Base-by-base conservation (phyloP, 53 echinoderm and acorn worm species). In the Arbacia lixula region DNA sequence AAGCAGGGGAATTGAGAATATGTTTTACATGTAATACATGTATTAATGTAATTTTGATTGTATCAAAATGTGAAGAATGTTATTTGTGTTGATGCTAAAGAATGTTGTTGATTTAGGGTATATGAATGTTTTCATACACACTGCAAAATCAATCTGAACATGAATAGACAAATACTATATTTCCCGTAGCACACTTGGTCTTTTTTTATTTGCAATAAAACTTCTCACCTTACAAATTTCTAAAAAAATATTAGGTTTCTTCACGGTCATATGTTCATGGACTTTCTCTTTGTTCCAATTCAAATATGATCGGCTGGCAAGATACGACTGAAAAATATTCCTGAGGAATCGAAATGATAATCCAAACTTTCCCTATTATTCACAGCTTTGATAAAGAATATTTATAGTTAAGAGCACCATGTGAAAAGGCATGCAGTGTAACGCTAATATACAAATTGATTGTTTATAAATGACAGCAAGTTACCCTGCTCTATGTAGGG, bases 101-200 rank as follows among this genome's bases (percentile, higher is more conserved):
- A n/a, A n/a, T n/a, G n/a, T n/a, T n/a, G n/a, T n/a, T n/a, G n/a
- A n/a, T n/a, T n/a, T n/a, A n/a, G n/a, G n/a, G n/a, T n/a, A n/a
- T n/a, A n/a, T n/a, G n/a, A n/a, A n/a, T n/a, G 46, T 46, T 46
- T 46, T 46, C 46, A 10, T 10, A 46, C 8, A 8, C 46, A 46
- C 46, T 46, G 46, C 14, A 10, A 46, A 8, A 46, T 46, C 8
- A 46, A 14, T 46, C 8, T 46, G 6, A 10, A 46, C 14, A 8
- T 10, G 14, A 8, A 46, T 10, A 10, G 14, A 46, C 46, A 46
- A 46, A 46, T 46, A 8, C 46, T 3, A 42, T 27, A 81, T 64
- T 41, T 78, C 82, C 82, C 82, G 82, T 81, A 81, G 82, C 82
- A 81, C 82, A 81, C 82, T 38, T 81, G 82, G 82, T 81, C 39